Conservation (phyloP, 2,113 vertebrate genomes). For the Hypanus sabinus region DNA sequence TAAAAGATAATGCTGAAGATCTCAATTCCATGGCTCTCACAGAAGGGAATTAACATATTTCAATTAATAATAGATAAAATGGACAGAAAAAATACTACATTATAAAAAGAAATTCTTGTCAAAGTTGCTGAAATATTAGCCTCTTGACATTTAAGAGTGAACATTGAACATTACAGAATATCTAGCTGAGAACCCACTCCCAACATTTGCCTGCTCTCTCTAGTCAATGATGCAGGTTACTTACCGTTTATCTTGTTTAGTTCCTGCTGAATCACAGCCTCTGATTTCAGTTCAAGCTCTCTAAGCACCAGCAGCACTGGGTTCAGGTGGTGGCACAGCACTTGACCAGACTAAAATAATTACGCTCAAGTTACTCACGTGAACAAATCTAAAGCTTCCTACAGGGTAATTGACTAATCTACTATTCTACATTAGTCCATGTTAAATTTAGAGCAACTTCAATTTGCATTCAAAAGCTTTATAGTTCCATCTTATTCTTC, state of each 20-base stretch:
- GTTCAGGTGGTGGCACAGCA: background rate
- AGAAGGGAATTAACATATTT: background rate
- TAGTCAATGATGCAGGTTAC: background rate
- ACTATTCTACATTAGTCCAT: background rate
- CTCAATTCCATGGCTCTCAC: background rate
- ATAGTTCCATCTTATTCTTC: background rate
- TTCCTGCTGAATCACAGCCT: background rate
- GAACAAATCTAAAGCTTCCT: background rate
- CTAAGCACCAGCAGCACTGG: background rate
- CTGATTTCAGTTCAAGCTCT: background rate
- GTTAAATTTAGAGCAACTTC: background rate
- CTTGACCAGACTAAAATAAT: slow-evolving; percentile 5
- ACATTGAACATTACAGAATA: background rate
- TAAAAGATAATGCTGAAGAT: background rate
- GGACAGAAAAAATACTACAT: background rate
- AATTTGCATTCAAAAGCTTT: background rate
- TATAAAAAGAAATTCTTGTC: background rate
- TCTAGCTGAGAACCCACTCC: background rate
- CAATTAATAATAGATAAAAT: background rate
- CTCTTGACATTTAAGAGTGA: background rate
- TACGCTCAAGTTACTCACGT: background rate
- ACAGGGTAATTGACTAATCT: background rate
- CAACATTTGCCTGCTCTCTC: background rate
- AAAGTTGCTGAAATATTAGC: background rate
- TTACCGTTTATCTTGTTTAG: background rate